Evolutionary conservation across 2,888 invertebrate species (phyloP), one percentile per base, ranked within the genome.

Genomic region (Actias luna): DNA sequence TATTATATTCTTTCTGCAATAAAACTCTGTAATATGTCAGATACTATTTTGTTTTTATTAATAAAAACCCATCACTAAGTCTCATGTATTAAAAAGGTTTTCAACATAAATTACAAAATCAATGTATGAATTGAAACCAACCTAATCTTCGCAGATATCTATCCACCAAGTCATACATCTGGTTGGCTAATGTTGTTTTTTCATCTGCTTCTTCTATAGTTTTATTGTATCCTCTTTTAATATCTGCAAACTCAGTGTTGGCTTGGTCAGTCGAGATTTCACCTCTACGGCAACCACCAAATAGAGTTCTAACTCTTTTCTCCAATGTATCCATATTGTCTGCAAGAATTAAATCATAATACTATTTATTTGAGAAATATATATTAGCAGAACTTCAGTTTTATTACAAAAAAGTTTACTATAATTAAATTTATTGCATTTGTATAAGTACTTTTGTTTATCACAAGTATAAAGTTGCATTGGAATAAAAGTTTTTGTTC

Each of bases 201-300:
- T 99, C 99, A 88, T 99, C 99, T 36, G 99, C 98, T 91, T 99
- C 98, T 82, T 98, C 98, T 64, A 99, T 87, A 2, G 97, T 96
- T 86, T 98, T 98, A 69, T 96, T 96, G 89, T 98, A 99, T 71
- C 98, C 98, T 84, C 95, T 95, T 66, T 96, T 93, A 70, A 99
- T 97, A 66, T 95, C 94, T 68, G 96, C 94, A 88, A 97, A 98
- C 80, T 98, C 98, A 18, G 94, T 94, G 76, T 98, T 97, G 29
- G 96, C 95, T 67, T 96, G 95, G 5, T 94, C 94, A 16, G 94
- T 94, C 68, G 96, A 95, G 79, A 97, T 88, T 66, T 95, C 95
- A 36, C 93, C 94, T 70, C 96, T 95, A 73, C 96, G 96, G 72
- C 97, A 98, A 71, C 96, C 96, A 65, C 94, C 94, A 85, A 99